Base-by-base conservation (phyloP, 2,113 vertebrate genomes). In the Colinus virginianus region DNA sequence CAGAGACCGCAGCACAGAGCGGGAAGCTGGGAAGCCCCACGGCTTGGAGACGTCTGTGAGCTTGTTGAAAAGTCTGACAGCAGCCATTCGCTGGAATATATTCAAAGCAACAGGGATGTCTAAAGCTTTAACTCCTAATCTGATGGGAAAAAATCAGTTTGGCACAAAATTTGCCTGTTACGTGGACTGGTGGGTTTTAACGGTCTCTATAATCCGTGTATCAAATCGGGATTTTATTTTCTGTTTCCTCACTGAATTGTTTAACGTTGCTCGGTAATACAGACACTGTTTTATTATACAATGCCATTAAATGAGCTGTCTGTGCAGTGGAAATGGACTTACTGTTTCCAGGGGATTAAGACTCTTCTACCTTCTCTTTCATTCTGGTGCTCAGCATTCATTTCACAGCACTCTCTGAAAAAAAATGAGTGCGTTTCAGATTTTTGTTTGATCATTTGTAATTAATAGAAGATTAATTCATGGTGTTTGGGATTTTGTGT, bases 101-200 rank as follows among this genome's bases (percentile, higher is more conserved):
- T 59, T 87, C 63, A 74, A 89, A 92, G 32, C 32, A 74, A 51
- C 30, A 78, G 32, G 20, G 8, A 63, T 46, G 11, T 43, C 42
- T 90, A 76, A 88, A 92, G 87, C 78, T 95, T 92, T 92, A 94
- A 82, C 62, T 80, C 45, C 42, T 78, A 17, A 68, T 77, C n/a
- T 77, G 25, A 61, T 58, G 23, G 40, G 28, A 6, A 53, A 51
- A 67, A 25, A 55, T 21, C 0, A 0, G 4, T 86, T 75, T 81
- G 84, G 40, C 36, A 78, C 1, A 4, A 36, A 67, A 43, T 63
- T 80, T 77, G 45, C 28, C 59, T 3, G 0, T 68, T 85, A 80
- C 0, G 0, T 34, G 51, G 89, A 90, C 75, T 89, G 56, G 20
- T 71, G 40, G 2, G 21, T 69, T 81, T 88, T 81, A 71, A 51